A percentile compares a stretch with the other conserved stretches of the same genome.
Conservation (phyloP, 2,797 vertebrate species). For the Ctenosaura bakeri region DNA sequence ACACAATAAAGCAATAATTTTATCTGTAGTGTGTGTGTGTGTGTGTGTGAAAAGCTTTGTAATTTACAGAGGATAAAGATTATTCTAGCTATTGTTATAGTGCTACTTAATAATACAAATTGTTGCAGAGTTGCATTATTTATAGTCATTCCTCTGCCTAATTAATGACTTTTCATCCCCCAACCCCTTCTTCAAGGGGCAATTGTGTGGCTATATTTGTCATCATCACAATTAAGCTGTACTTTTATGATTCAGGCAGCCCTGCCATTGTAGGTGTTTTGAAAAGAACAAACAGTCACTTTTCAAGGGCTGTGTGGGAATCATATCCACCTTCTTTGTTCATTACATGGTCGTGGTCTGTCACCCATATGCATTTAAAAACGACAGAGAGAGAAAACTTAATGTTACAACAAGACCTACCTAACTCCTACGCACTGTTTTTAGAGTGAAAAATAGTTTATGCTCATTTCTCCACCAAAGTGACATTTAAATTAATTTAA, state of each 20-base stretch:
- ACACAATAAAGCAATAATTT: constrained; percentile 17
- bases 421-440: constrained; percentile 53
- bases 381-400: background rate
- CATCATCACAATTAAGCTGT: constrained; percentile 41
- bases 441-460: constrained; percentile 37
- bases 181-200: background rate
- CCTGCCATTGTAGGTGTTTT: background rate
- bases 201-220: constrained; percentile 36
- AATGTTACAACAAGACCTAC: constrained; percentile 40
- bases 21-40: constrained; percentile 23
- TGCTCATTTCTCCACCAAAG: background rate
- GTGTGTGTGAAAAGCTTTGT: background rate
- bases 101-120: constrained; percentile 27
- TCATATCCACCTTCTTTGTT: constrained; percentile 46
- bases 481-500: constrained; percentile 32
- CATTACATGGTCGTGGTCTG: constrained; percentile 36
- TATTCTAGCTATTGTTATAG: constrained; percentile 46
- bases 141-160: constrained; percentile 16
- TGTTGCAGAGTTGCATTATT: constrained; percentile 15
- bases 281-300: constrained; percentile 41
- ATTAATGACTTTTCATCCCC: constrained; percentile 36
- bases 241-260: constrained; percentile 35
- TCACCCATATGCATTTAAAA: constrained; percentile 27
- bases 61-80: background rate
- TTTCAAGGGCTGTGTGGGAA: constrained; percentile 36